phyloP scores from a whole-genome alignment of 1,140 invertebrate genomes.

The Archegozetes longisetosus region DNA sequence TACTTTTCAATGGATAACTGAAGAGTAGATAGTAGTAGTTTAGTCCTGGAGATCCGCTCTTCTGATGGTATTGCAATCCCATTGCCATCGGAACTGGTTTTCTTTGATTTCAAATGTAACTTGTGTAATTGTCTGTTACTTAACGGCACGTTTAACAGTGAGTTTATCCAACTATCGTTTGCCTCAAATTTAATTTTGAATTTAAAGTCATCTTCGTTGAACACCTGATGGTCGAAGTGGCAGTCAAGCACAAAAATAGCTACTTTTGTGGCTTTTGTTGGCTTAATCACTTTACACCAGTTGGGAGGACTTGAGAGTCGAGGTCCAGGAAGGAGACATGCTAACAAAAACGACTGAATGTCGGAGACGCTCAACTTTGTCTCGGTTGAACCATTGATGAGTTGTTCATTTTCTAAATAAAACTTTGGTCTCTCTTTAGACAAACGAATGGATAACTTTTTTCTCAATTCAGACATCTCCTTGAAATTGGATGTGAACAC shows the following conservation, averaged over 20 bases:
- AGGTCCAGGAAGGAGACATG: background rate
- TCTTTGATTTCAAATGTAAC: background rate
- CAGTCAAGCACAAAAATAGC: slow-evolving; percentile 13
- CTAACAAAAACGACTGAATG: background rate
- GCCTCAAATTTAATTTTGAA: background rate
- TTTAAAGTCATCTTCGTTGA: background rate
- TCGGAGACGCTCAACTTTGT: background rate
- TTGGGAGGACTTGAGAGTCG: slow-evolving; percentile 3
- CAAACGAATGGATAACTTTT: background rate
- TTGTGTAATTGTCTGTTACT: background rate
- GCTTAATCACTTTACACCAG: slow-evolving; percentile 10
- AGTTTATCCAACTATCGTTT: slow-evolving; percentile 8
- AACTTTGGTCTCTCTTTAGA: background rate
- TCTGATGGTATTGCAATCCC: background rate
- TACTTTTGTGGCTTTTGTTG: slow-evolving; percentile 8
- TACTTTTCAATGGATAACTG: slow-evolving; percentile 76
- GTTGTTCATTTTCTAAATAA: background rate
- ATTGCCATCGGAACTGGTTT: background rate
- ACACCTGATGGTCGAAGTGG: background rate
- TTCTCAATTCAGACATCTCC: background rate
- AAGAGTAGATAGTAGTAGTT: slow-evolving; percentile 56
- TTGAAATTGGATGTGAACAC: background rate
- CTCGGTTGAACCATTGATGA: background rate
- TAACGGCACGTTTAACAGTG: background rate
- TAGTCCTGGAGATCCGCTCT: slow-evolving; percentile 39